Percentiles rank a stretch among this genome's conserved stretches.
Evolutionary conservation across 1,140 invertebrate species (phyloP).

Genomic region (Euwallacea similis): DNA sequence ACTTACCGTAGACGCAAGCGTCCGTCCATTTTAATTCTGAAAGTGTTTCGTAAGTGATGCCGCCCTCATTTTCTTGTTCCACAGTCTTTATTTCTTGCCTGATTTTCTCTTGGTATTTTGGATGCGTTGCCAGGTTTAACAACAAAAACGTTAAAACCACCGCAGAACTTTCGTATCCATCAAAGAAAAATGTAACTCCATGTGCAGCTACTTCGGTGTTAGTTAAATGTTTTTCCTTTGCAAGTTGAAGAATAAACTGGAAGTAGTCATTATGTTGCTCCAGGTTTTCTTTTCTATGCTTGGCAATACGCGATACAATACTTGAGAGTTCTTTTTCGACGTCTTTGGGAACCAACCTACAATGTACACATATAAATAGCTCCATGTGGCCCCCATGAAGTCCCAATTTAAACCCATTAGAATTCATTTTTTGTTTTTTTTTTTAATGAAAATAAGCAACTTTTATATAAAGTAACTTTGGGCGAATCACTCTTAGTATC

Average conservation of each 20-base stretch:
- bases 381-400: no score
- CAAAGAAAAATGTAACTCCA: conserved; percentile 23
- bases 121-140: conserved; percentile 23
- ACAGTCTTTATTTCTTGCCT: conserved; percentile 21
- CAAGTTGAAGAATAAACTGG: conserved; percentile 13
- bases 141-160: conserved; percentile 17
- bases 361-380: conserved; percentile 5
- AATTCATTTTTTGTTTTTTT: background rate
- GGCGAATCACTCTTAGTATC: no score
- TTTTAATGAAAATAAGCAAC: no score
- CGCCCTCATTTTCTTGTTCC: conserved; percentile 24
- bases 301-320: conserved; percentile 3
- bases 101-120: conserved; percentile 30
- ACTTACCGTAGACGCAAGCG: conserved; percentile 27
- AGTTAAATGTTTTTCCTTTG: conserved; percentile 13
- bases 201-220: conserved; percentile 16
- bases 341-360: background rate
- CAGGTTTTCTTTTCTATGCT: conserved; percentile 3
- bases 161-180: conserved; percentile 32
- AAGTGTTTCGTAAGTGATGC: conserved; percentile 25
- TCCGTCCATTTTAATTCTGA: conserved; percentile 27
- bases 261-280: conserved; percentile 28
- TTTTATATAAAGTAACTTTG: no score
- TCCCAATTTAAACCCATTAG: background rate
- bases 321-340: background rate